phyloP scores from a whole-genome alignment of 2,113 vertebrate species.

The Toxostoma redivivum region DNA sequence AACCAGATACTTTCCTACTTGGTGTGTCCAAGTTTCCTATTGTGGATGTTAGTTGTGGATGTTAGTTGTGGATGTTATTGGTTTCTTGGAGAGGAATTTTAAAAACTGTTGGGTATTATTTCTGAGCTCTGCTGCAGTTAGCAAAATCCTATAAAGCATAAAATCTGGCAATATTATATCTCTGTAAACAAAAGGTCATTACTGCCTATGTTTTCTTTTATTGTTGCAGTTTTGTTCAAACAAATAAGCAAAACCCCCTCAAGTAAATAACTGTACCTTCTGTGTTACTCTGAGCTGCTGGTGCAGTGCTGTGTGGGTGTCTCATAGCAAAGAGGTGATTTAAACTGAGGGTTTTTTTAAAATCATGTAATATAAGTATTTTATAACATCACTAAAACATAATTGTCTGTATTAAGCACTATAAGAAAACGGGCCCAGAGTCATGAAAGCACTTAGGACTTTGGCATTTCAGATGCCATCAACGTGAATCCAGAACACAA shows the following conservation, averaged over 20 bases:
- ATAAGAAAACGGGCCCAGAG: background rate
- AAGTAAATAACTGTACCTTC: background rate
- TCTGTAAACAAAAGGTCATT: background rate
- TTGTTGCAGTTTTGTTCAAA: background rate
- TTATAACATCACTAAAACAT: background rate
- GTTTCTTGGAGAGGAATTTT: background rate
- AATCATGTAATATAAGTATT: background rate
- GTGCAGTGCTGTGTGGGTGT: background rate
- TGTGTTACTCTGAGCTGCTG: background rate
- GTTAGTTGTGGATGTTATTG: background rate
- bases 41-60: background rate
- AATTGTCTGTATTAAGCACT: background rate
- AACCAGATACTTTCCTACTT: background rate
- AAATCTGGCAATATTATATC: background rate
- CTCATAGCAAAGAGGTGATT: background rate
- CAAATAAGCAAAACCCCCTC: background rate
- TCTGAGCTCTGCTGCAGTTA: background rate
- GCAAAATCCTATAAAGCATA: background rate
- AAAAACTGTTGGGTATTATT: background rate
- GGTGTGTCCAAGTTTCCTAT: background rate
- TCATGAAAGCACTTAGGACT: background rate
- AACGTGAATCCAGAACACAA: rapidly evolving
- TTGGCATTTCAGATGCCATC: background rate
- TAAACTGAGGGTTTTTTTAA: background rate
- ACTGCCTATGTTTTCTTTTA: background rate